Evolutionary conservation across 92 coral and sea anemone species (phyloP).

Genomic region (Anthopleura xanthogrammica): DNA sequence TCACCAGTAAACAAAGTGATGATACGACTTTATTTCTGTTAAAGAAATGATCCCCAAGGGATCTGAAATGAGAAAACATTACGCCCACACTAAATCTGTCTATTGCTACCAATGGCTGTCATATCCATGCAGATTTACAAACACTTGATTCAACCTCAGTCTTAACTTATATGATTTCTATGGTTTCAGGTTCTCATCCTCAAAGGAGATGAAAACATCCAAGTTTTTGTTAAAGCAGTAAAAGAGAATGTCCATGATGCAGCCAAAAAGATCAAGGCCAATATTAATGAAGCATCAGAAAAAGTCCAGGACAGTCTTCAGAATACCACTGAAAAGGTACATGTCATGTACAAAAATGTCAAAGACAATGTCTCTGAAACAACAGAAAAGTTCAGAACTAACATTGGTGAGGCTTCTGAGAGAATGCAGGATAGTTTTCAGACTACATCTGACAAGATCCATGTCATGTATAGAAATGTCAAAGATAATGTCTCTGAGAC

Average conservation of each 20-base stretch:
- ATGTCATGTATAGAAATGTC: slow-evolving; percentile 74
- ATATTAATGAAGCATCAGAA: slow-evolving; percentile 62
- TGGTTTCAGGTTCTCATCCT: slow-evolving; percentile 75
- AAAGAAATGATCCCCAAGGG: too few species aligned
- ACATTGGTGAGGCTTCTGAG: slow-evolving; percentile 64
- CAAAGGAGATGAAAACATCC: slow-evolving; percentile 92
- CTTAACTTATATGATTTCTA: slow-evolving; percentile 1
- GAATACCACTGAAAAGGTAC: slow-evolving; percentile 72
- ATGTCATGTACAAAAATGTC: slow-evolving; percentile 76
- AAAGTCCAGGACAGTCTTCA: slow-evolving; percentile 64
- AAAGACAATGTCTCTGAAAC: slow-evolving; percentile 70
- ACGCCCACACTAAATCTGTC: too few species aligned
- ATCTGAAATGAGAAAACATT: not conserved
- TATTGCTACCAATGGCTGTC: too few species aligned
- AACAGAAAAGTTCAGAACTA: slow-evolving; percentile 60
- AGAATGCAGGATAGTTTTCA: slow-evolving; percentile 66
- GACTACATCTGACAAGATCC: slow-evolving; percentile 80
- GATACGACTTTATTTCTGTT: too few species aligned
- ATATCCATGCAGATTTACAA: too few species aligned
- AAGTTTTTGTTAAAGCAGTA: slow-evolving; percentile 86
- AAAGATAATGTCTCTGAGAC: slow-evolving; percentile 89
- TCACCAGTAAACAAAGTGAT: too few species aligned
- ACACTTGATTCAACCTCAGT: not conserved
- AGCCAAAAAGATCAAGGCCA: slow-evolving; percentile 72
- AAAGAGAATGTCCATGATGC: slow-evolving; percentile 87